phyloP scores from a whole-genome alignment of 2,797 vertebrate species.

The Caiman crocodilus region DNA sequence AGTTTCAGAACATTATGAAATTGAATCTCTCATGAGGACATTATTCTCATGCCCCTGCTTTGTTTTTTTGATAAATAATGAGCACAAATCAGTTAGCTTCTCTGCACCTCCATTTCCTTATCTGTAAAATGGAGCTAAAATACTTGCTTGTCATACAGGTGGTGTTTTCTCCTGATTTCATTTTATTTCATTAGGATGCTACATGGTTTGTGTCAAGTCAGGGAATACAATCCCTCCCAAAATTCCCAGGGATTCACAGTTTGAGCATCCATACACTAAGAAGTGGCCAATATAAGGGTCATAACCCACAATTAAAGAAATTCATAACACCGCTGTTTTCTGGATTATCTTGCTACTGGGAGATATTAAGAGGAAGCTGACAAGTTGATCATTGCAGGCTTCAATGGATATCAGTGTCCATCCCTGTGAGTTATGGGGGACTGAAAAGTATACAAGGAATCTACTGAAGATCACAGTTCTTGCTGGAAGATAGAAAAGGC shows the following conservation, averaged over 20 bases:
- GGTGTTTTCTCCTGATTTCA: fast-evolving
- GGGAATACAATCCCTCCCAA: neutral
- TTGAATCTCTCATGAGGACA: neutral
- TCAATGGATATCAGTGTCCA: neutral
- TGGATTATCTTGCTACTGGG: neutral
- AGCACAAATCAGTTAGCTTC: neutral
- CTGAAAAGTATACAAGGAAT: neutral
- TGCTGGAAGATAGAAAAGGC: neutral
- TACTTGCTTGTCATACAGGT: fast-evolving
- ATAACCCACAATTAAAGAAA: neutral
- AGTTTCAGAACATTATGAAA: constrained; percentile 17
- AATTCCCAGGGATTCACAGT: neutral
- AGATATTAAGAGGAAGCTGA: neutral
- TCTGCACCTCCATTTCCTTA: neutral
- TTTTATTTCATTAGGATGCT: neutral
- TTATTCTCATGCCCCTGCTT: no score
- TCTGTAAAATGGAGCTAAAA: neutral
- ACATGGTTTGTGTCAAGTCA: fast-evolving
- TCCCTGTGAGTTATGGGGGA: neutral
- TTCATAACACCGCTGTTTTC: neutral
- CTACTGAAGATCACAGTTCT: neutral
- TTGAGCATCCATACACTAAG: neutral
- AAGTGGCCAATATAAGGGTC: neutral
- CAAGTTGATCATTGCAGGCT: neutral
- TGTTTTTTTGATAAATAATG: no score